Evolutionary conservation across 1,140 invertebrate genomes (phyloP).

Genomic region (Atta cephalotes): DNA sequence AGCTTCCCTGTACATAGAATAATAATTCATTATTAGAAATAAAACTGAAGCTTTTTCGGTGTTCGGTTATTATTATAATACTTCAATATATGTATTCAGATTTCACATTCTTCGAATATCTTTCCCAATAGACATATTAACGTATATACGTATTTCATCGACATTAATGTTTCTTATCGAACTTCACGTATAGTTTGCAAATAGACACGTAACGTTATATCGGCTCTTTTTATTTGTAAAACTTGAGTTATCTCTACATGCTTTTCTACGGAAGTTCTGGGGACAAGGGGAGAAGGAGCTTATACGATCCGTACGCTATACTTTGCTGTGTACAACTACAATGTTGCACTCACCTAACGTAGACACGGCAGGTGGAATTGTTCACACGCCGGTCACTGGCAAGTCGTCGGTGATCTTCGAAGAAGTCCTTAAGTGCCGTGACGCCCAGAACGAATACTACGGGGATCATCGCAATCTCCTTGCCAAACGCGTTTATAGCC

Average conservation of each 20-base stretch:
- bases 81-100: neutral
- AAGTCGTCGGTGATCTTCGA: conserved; percentile 96
- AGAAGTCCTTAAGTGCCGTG: conserved; percentile 98
- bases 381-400: conserved; percentile 97
- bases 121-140: neutral
- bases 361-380: conserved; percentile 96
- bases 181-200: neutral
- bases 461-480: conserved; percentile 98
- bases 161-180: neutral
- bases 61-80: neutral
- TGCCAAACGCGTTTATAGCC: conserved; percentile 97
- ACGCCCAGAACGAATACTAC: conserved; percentile 97
- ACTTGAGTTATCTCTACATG: neutral
- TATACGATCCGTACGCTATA: neutral
- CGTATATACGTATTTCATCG: neutral
- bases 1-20: neutral
- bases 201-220: conserved; percentile 18
- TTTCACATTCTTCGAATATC: neutral
- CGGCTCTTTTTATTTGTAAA: conserved; percentile 31
- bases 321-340: neutral
- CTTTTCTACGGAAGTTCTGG: neutral
- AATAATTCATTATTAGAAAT: neutral
- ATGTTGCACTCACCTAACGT: conserved; percentile 90
- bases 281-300: neutral
- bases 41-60: neutral